Conservation (phyloP, 2,888 invertebrate genomes). For the Andricus curvator region DNA sequence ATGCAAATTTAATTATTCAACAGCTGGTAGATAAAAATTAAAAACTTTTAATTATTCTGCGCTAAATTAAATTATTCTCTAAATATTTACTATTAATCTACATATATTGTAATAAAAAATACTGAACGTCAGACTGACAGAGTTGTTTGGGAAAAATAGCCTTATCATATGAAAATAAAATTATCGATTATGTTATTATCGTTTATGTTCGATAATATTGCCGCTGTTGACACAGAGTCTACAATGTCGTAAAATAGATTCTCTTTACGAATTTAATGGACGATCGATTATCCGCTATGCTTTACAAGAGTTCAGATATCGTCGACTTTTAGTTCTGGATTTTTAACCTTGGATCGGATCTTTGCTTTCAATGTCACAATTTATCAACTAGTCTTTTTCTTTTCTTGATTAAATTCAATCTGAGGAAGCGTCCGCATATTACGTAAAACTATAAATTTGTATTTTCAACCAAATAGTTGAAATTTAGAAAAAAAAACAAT, state of each 20-base stretch:
- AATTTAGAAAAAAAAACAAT: too few species aligned
- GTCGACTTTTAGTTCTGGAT: neutral
- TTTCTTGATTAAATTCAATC: neutral
- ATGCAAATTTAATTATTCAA: too few species aligned
- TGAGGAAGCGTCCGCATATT: too few species aligned
- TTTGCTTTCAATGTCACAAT: neutral
- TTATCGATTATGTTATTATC: neutral
- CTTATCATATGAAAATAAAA: neutral
- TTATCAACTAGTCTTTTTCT: neutral
- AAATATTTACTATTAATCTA: neutral
- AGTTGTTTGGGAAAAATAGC: neutral
- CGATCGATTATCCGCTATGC: neutral
- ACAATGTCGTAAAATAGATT: constrained; percentile 25
- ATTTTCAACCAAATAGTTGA: too few species aligned
- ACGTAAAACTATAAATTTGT: too few species aligned
- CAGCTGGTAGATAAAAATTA: too few species aligned
- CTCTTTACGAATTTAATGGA: constrained; percentile 26
- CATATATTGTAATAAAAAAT: neutral
- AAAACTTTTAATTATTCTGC: too few species aligned
- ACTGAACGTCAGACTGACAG: neutral
- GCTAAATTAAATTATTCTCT: neutral
- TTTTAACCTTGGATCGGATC: neutral
- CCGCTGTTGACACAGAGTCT: neutral
- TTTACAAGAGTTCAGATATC: too few species aligned
- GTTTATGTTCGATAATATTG: neutral